phyloP scores from a whole-genome alignment of 2,113 vertebrate species.

The Zosterops pallidus region DNA sequence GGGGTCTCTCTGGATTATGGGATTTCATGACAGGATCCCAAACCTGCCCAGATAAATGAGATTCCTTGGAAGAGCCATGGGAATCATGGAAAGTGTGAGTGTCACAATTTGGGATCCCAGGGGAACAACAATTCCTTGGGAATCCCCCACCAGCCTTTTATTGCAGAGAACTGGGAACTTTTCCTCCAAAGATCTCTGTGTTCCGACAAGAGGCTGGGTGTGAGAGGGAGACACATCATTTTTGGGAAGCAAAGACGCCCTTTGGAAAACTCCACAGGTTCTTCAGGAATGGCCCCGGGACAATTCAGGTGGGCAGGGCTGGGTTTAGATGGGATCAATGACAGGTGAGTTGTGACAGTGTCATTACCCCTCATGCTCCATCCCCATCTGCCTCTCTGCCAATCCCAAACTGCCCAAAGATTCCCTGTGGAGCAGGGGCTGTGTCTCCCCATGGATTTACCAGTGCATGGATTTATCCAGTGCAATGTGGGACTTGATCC shows the following conservation, averaged over 20 bases:
- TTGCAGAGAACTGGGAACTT: neutral
- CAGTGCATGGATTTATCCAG: neutral
- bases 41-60: neutral
- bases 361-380: neutral
- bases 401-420: neutral
- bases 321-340: neutral
- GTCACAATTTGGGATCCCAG: neutral
- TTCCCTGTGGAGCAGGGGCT: neutral
- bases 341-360: neutral
- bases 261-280: neutral
- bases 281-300: neutral
- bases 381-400: neutral
- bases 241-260: neutral
- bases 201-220: accelerated
- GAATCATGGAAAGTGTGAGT: accelerated
- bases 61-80: neutral
- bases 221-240: neutral
- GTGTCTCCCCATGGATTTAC: neutral
- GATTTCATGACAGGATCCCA: neutral
- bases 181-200: neutral
- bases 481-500: neutral
- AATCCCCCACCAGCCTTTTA: neutral
- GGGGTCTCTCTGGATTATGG: neutral
- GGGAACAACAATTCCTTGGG: neutral
- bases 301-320: neutral